Conservation (phyloP, 2,888 invertebrate species). For the Xanthorhoe designata region DNA sequence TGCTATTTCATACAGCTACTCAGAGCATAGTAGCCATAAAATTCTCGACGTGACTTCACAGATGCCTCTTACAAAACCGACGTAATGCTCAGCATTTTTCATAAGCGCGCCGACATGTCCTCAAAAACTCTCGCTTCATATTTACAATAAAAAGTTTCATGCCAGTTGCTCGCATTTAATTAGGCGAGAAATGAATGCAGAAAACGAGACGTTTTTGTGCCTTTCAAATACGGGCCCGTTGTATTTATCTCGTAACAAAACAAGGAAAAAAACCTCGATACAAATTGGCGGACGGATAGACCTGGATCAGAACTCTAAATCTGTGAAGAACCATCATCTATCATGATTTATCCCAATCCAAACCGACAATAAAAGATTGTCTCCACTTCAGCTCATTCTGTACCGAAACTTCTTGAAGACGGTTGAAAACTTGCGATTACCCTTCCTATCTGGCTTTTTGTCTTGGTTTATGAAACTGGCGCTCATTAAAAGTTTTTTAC, state of each 20-base stretch:
- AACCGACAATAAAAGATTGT: constrained; percentile 78
- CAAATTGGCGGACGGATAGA: constrained; percentile 70
- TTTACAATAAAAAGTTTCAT: constrained; percentile 72
- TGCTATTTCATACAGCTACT: constrained; percentile 6
- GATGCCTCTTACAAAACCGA: constrained; percentile 52
- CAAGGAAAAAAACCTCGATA: constrained; percentile 44
- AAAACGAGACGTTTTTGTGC: constrained; percentile 66
- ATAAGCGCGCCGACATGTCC: constrained; percentile 68
- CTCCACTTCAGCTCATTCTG: constrained; percentile 72
- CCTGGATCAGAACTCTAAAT: constrained; percentile 65
- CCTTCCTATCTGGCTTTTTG: constrained; percentile 28
- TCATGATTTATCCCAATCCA: constrained; percentile 80
- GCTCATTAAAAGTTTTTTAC: constrained; percentile 23
- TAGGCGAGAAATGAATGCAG: constrained; percentile 73
- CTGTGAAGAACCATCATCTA: constrained; percentile 72
- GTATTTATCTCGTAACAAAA: constrained; percentile 57
- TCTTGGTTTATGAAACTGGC: constrained; percentile 28
- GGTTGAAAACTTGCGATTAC: constrained; percentile 68
- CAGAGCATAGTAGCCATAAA: constrained; percentile 19
- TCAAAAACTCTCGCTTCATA: constrained; percentile 63
- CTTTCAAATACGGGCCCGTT: constrained; percentile 53
- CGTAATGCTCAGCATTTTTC: constrained; percentile 68
- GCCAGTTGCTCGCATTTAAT: constrained; percentile 74
- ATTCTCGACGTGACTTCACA: constrained; percentile 31
- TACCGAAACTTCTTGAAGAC: constrained; percentile 45